A percentile compares a stretch with the other conserved stretches of the same genome.
Conservation (phyloP, 2,888 invertebrate species). For the Lochmaea crataegi region DNA sequence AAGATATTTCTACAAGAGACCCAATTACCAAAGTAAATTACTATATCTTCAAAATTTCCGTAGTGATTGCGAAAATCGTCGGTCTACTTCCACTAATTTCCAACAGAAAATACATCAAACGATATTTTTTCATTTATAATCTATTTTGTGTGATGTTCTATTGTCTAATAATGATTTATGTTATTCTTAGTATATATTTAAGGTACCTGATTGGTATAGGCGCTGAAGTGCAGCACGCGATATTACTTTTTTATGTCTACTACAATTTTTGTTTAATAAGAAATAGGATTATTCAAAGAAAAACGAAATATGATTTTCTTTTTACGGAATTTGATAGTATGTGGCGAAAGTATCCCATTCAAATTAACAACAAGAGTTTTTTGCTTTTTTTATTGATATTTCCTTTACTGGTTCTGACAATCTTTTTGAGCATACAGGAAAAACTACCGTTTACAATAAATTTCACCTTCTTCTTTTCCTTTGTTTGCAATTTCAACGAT, state of each 20-base stretch:
- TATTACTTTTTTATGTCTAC: not conserved
- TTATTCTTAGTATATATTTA: not conserved
- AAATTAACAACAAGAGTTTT: not conserved
- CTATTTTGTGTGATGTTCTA: not conserved
- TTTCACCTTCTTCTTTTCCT: not conserved
- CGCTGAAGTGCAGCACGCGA: not conserved
- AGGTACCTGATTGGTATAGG: not conserved
- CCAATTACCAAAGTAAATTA: not conserved
- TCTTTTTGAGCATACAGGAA: not conserved
- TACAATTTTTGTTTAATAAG: not conserved
- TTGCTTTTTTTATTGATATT: not conserved
- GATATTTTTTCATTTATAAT: not conserved
- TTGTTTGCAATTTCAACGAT: not conserved
- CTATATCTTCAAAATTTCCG: not conserved
- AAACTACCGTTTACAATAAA: not conserved
- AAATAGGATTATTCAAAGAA: not conserved
- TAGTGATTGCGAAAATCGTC: not conserved
- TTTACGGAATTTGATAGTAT: not conserved
- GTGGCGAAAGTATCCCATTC: not conserved
- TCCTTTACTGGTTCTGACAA: not conserved
- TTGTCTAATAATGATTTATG: not conserved
- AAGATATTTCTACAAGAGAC: not conserved
- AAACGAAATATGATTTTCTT: not conserved
- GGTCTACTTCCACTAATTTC: not conserved
- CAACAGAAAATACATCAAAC: not conserved